Conservation (phyloP, 2,888 invertebrate species). For the Muscina levida region DNA sequence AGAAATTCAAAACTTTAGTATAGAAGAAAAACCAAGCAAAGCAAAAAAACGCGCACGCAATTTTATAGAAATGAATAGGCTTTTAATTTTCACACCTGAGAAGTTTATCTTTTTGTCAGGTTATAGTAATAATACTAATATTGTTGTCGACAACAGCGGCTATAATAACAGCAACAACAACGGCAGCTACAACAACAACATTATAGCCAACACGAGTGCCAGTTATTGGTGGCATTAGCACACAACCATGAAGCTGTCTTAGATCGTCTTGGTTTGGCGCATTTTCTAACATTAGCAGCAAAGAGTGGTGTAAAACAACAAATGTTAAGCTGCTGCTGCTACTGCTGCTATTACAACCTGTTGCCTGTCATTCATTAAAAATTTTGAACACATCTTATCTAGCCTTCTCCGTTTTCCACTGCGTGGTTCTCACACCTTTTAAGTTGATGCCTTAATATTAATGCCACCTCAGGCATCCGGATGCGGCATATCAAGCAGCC, state of each 20-base stretch:
- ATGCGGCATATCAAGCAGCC: not conserved
- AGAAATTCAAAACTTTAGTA: slow-evolving; percentile 28
- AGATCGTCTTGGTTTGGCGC: not conserved
- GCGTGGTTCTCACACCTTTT: not conserved
- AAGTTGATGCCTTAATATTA: slow-evolving; percentile 64
- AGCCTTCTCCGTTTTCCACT: not conserved
- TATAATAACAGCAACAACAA: slow-evolving; percentile 8
- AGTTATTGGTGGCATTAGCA: not conserved
- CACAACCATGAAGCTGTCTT: not conserved
- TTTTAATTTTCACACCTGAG: slow-evolving; percentile 66
- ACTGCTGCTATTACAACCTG: slow-evolving; percentile 56
- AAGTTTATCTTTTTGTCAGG: slow-evolving; percentile 63
- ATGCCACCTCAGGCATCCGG: slow-evolving; percentile 53
- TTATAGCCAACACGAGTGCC: not conserved
- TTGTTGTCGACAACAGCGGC: slow-evolving; percentile 13
- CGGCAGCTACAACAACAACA: not conserved
- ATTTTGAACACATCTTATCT: slow-evolving; percentile 63
- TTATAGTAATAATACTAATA: slow-evolving; percentile 61
- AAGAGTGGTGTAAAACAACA: not conserved
- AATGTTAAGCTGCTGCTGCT: slow-evolving; percentile 21
- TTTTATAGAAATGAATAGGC: slow-evolving; percentile 60
- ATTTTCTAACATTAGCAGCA: not conserved
- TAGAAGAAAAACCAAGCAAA: not conserved
- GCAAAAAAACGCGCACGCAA: slow-evolving; percentile 25
- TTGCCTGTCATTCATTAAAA: slow-evolving; percentile 62